Percentiles rank a stretch among this genome's conserved stretches.
Conservation (phyloP, 2,113 vertebrate genomes). For the Pycnonotus jocosus region DNA sequence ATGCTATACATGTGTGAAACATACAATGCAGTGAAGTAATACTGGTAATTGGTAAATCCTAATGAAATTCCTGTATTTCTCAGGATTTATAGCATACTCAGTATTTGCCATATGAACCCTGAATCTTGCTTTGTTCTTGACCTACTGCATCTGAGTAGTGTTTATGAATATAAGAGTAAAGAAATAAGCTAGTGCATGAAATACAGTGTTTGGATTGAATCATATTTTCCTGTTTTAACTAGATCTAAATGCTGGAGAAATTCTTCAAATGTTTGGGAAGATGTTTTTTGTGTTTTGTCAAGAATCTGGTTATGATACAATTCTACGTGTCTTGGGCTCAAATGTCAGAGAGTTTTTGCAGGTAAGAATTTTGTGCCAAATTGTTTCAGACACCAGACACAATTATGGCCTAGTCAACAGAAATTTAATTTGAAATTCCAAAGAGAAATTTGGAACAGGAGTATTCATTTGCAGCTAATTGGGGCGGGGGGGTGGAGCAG, state of each 20-base stretch:
- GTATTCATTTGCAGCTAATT: not conserved
- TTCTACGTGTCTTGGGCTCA: conserved; percentile 92
- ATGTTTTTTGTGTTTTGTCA: conserved; percentile 99
- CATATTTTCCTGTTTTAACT: conserved; percentile 24
- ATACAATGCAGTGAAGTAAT: accelerated
- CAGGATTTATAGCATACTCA: not conserved
- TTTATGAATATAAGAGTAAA: not conserved
- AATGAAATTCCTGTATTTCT: not conserved
- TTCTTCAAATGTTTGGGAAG: conserved; percentile 98
- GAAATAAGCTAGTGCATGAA: not conserved
- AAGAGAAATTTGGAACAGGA: not conserved
- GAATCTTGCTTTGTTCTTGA: not conserved
- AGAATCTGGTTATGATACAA: conserved; percentile 98
- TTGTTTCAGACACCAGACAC: not conserved
- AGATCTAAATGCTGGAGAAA: conserved; percentile 96
- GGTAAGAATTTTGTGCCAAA: conserved; percentile 69
- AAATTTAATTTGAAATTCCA: not conserved
- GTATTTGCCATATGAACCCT: not conserved
- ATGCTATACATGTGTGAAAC: not conserved
- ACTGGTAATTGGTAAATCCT: not conserved
- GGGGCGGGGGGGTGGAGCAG: accelerated
- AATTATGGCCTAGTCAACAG: not conserved
- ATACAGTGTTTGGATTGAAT: not conserved
- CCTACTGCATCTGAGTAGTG: not conserved
- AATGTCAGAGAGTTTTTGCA: conserved; percentile 98